A percentile compares a stretch with the other conserved stretches of the same genome.
Conservation (phyloP, 2,113 vertebrate species). For the Alectura lathami region DNA sequence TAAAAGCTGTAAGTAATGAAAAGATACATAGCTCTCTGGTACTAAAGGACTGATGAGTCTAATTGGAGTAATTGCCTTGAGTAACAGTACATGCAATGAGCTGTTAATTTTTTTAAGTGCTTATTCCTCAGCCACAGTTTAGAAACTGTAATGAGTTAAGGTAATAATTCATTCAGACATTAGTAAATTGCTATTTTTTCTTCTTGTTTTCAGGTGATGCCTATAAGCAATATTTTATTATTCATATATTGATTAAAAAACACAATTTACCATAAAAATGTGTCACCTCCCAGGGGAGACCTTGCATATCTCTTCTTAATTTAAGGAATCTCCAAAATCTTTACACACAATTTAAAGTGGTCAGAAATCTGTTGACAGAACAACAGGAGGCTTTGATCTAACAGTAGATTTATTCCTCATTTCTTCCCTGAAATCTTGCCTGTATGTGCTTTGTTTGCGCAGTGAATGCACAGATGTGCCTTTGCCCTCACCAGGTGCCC, state of each 20-base stretch:
- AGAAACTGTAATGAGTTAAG: background rate
- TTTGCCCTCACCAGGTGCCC: background rate
- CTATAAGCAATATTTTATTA: background rate
- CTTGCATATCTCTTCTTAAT: background rate
- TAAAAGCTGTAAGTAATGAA: background rate
- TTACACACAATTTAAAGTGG: background rate
- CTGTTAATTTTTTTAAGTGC: conserved; percentile 31
- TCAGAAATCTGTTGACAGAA: background rate
- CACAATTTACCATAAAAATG: background rate
- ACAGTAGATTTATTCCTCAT: background rate
- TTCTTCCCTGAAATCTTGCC: background rate
- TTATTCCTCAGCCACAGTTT: background rate
- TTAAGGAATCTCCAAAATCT: background rate
- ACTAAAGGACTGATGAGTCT: background rate
- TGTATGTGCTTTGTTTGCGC: background rate
- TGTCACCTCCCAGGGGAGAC: background rate
- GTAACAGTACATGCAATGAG: background rate
- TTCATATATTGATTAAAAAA: conserved; percentile 1
- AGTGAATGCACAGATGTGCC: background rate
- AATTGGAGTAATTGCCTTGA: background rate
- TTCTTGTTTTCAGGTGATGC: background rate
- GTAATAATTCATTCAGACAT: background rate
- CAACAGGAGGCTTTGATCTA: background rate
- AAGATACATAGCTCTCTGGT: background rate
- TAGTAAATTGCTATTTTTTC: background rate